phyloP scores from a whole-genome alignment of 2,113 vertebrate species.

The Raphicerus campestris region DNA sequence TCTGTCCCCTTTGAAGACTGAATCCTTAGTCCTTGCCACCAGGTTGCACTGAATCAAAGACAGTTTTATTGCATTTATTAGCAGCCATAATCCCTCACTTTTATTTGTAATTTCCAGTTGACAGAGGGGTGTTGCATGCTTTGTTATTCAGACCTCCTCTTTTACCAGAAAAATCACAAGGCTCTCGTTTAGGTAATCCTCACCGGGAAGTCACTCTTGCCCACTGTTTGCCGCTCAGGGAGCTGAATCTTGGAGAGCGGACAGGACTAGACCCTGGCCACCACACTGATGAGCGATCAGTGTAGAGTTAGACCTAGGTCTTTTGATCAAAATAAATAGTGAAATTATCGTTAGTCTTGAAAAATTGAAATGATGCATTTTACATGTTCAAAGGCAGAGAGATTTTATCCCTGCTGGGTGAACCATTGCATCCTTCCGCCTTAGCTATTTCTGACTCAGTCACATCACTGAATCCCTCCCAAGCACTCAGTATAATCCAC shows the following conservation, averaged over 20 bases:
- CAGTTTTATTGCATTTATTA: not conserved
- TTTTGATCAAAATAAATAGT: slow-evolving; percentile 1
- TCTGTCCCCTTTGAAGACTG: not conserved
- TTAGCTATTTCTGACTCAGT: not conserved
- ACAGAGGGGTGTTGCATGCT: not conserved
- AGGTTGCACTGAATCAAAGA: not conserved
- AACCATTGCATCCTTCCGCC: not conserved
- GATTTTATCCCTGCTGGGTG: not conserved
- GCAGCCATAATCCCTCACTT: not conserved
- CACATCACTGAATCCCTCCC: not conserved
- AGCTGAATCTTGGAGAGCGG: not conserved
- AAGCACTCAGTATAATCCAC: not conserved
- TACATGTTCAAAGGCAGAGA: not conserved
- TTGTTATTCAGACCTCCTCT: not conserved
- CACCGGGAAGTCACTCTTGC: not conserved
- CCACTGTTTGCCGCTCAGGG: not conserved
- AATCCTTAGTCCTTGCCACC: not conserved
- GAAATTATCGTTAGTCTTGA: not conserved
- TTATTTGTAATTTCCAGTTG: not conserved
- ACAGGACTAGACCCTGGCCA: not conserved
- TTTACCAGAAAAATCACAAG: not conserved
- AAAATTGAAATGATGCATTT: not conserved
- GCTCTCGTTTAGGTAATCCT: not conserved
- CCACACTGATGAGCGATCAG: not conserved
- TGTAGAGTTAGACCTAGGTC: not conserved